Evolutionary conservation across 2,797 vertebrate species (phyloP).

Genomic region (Antrozous pallidus): DNA sequence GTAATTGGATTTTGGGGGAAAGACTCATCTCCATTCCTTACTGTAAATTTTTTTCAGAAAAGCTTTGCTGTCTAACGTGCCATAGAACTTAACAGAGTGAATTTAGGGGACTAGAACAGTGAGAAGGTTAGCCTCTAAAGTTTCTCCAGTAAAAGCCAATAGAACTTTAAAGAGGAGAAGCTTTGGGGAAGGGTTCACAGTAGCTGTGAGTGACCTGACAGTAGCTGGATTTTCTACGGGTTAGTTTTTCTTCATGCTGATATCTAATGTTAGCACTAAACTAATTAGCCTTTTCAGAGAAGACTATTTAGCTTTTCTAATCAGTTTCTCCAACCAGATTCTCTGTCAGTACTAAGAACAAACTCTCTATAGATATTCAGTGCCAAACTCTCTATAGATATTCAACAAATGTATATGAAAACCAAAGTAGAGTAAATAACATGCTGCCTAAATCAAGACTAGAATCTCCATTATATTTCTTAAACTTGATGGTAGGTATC

Average conservation of each 20-base stretch:
- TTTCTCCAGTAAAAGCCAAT: slow-evolving; percentile 68
- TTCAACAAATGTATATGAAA: neutral
- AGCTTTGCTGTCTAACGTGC: slow-evolving; percentile 70
- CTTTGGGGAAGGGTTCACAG: neutral
- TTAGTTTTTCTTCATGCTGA: neutral
- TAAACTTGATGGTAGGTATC: neutral
- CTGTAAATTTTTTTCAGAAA: slow-evolving; percentile 73
- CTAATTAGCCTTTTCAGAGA: neutral
- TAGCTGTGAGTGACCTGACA: neutral
- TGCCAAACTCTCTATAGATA: neutral
- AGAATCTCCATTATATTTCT: neutral
- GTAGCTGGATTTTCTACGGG: neutral
- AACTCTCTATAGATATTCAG: neutral
- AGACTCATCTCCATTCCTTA: slow-evolving; percentile 67
- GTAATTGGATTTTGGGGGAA: slow-evolving; percentile 69
- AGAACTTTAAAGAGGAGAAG: slow-evolving; percentile 62
- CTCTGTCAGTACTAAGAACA: neutral
- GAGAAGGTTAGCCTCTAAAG: slow-evolving; percentile 63
- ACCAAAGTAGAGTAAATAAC: neutral
- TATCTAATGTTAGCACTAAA: neutral
- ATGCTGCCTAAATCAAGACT: neutral
- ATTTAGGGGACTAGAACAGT: slow-evolving; percentile 68
- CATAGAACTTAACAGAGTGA: slow-evolving; percentile 67
- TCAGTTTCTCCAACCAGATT: neutral
- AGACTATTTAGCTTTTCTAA: neutral